Base-by-base conservation (phyloP, 2,113 vertebrate species). In the Bothrops jararaca region DNA sequence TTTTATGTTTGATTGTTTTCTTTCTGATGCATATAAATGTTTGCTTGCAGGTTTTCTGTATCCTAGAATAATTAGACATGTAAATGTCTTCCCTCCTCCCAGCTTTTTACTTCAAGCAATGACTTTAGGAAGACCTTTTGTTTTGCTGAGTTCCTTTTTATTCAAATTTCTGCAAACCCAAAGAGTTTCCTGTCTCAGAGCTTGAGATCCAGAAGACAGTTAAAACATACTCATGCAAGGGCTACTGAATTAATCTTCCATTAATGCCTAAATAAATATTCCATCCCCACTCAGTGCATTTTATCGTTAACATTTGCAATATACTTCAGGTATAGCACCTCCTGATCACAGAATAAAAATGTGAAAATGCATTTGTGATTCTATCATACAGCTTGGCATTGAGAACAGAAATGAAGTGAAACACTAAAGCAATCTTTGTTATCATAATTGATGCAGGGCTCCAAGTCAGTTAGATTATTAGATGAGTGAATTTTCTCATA, bases 321-420 rank as follows among this genome's bases (percentile, higher is more conserved):
- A 57, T 88, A 85, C 48, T 74, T 45, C 8, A 90, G 64, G 12
- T 94, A 88, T 69, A 64, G 20, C 34, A 92, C 56, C 93, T 95
- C 90, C 91, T 24, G 0, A 86, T 48, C 90, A 94, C 26, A 91
- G 86, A 92, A 50, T 69, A 56, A 69, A 54, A 87, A 48, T n/a
- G 26, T 24, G 29, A 39, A 85, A 89, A 93, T 42, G 50, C 45
- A 54, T 95, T 94, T 80, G 95, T 93, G 87, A 93, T 92, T 56
- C 92, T 92, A 95, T 93, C 93, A 87, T 94, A 91, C 96, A 91
- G 93, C 93, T 94, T 94, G 92, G 96, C 94, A 95, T 95, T 97
- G 92, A 91, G 95, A 94, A 96, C 96, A 92, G 96, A 96, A 94
- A 93, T 95, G 95, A 96, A 94, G 96, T 90, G 95, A 97, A 96